Evolutionary conservation across 2,113 vertebrate species (phyloP).

Genomic region (Stictonetta naevosa): DNA sequence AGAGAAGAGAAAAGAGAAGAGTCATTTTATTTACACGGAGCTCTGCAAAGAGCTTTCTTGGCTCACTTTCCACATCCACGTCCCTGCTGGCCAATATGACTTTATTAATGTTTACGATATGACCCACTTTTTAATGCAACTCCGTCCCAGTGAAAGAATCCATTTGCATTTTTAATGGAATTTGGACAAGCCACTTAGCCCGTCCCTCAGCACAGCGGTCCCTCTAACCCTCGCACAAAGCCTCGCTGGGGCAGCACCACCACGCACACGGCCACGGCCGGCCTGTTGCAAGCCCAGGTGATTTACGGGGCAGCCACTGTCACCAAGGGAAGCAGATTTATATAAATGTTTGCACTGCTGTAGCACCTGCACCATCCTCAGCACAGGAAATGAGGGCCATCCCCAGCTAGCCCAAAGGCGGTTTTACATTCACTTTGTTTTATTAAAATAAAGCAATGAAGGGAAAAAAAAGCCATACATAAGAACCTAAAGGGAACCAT

Average conservation of each 20-base stretch:
- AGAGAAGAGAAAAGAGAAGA: not conserved
- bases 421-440: not conserved
- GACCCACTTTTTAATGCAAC: not conserved
- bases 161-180: constrained; percentile 54
- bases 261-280: rapidly evolving
- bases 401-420: not conserved
- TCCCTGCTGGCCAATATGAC: constrained; percentile 40
- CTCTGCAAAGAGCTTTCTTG: constrained; percentile 45
- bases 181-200: not conserved
- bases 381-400: rapidly evolving
- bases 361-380: rapidly evolving
- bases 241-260: rapidly evolving
- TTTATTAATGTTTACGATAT: constrained; percentile 30
- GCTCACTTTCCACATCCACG: not conserved
- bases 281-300: not conserved
- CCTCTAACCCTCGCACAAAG: not conserved
- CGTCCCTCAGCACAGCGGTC: not conserved
- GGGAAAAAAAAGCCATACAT: not conserved
- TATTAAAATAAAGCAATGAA: not conserved
- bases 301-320: not conserved
- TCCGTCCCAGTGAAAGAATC: not conserved
- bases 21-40: not conserved
- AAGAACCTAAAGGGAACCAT: not conserved
- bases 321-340: rapidly evolving
- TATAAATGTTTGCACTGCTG: rapidly evolving